These are phyloP conservation scores for Onychorhynchus coronatus DNA, from an alignment of 2,113 vertebrate genomes.

Conservation along the genomic window DNA sequence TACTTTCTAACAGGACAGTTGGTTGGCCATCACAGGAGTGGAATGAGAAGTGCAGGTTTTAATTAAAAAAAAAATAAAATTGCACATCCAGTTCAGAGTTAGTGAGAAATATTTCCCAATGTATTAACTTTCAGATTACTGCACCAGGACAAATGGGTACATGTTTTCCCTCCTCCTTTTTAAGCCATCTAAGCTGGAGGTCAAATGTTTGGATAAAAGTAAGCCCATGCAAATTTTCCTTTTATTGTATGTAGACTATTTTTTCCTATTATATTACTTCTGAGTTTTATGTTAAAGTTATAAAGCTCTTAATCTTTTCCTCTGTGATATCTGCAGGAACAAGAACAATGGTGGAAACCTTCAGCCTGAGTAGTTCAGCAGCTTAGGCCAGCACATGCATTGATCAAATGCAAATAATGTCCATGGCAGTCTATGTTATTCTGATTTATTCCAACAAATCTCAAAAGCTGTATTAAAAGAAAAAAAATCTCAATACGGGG, in stretches of 20 bases:
- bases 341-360: slow-evolving; percentile 53
- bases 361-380: slow-evolving; percentile 53
- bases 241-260: slow-evolving; percentile 49
- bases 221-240: slow-evolving; percentile 50
- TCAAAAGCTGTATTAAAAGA: slow-evolving; percentile 44
- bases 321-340: slow-evolving; percentile 58
- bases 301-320: slow-evolving; percentile 64
- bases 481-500: slow-evolving; percentile 32
- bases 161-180: slow-evolving; percentile 26
- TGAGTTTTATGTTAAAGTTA: slow-evolving; percentile 57
- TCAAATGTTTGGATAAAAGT: slow-evolving; percentile 66
- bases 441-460: slow-evolving; percentile 62
- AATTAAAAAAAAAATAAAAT: neutral
- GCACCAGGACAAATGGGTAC: slow-evolving; percentile 9
- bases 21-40: neutral
- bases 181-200: slow-evolving; percentile 47
- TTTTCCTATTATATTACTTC: slow-evolving; percentile 48
- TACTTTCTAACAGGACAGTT: neutral
- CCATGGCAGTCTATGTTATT: slow-evolving; percentile 16
- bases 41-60: neutral
- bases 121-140: slow-evolving; percentile 46
- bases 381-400: slow-evolving; percentile 43
- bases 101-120: neutral
- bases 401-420: slow-evolving; percentile 42
- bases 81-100: neutral